These are phyloP conservation scores for Cydia amplana DNA, from an alignment of 1,140 invertebrate species.

Conservation along the genomic window DNA sequence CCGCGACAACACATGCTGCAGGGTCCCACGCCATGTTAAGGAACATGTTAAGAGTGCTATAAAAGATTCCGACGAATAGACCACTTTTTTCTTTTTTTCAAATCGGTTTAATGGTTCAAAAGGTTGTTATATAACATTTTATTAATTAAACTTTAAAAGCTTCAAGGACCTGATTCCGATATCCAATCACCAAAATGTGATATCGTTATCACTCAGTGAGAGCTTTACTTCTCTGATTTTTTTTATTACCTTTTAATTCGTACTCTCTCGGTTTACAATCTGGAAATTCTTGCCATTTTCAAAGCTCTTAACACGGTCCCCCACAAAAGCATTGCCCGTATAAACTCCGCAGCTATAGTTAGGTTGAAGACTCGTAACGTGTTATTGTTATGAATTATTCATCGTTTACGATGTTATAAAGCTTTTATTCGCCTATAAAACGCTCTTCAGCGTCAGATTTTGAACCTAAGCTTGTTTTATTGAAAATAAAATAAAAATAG, in stretches of 20 bases:
- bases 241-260: too few species aligned
- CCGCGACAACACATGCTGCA: slow-evolving; percentile 19
- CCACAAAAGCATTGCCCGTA: background rate
- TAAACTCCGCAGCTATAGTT: background rate
- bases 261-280: too few species aligned
- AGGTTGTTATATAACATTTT: too few species aligned
- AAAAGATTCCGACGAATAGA: background rate
- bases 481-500: slow-evolving; percentile 51
- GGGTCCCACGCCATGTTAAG: background rate
- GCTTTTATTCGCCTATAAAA: slow-evolving; percentile 26
- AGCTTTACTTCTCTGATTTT: too few species aligned
- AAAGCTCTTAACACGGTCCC: slow-evolving; percentile 12
- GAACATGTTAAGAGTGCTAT: slow-evolving; percentile 10
- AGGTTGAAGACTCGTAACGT: slow-evolving; percentile 6
- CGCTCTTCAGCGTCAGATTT: slow-evolving; percentile 4
- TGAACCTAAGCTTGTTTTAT: slow-evolving; percentile 39
- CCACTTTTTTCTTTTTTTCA: background rate
- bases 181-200: too few species aligned
- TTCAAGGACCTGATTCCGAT: too few species aligned
- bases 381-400: slow-evolving; percentile 23
- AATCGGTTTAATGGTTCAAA: too few species aligned
- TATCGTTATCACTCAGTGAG: too few species aligned
- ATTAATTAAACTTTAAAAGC: too few species aligned
- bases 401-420: slow-evolving; percentile 13
- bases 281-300: background rate